These are phyloP conservation scores for Cuculus canorus DNA, from an alignment of 2,797 vertebrate genomes.

Conservation along the genomic window DNA sequence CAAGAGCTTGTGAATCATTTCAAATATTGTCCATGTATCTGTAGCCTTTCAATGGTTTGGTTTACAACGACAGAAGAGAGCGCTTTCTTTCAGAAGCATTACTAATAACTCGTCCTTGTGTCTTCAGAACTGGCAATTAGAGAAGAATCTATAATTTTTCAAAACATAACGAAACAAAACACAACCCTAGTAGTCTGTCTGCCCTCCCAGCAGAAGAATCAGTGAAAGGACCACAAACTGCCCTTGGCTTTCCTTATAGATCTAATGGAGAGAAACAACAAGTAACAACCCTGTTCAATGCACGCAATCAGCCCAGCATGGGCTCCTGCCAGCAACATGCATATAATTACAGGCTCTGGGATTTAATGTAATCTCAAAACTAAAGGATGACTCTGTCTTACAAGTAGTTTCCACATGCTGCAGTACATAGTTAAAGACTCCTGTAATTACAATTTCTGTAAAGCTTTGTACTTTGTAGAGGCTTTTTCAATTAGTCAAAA, in stretches of 20 bases:
- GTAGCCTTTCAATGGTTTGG: neutral
- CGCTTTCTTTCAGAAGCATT: neutral
- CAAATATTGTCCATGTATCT: accelerated
- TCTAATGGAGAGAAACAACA: neutral
- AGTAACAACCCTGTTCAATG: neutral
- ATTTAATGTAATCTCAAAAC: conserved; percentile 57
- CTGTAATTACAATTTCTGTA: conserved; percentile 53
- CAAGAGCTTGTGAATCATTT: neutral
- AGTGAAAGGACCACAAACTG: neutral
- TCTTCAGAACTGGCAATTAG: conserved; percentile 25
- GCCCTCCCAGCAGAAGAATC: neutral
- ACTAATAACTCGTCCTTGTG: neutral
- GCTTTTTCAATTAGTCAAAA: conserved; percentile 53
- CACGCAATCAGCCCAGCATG: neutral
- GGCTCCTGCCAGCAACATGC: conserved; percentile 37
- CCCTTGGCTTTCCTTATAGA: neutral
- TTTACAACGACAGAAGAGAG: neutral
- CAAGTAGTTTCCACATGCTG: conserved; percentile 50
- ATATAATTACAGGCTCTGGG: conserved; percentile 54
- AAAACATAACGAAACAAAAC: conserved; percentile 17
- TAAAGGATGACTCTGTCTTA: conserved; percentile 40
- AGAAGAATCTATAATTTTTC: neutral
- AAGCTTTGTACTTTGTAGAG: conserved; percentile 27
- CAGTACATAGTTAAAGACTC: conserved; percentile 27
- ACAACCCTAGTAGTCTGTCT: neutral